Evolutionary conservation across 2,797 vertebrate species (phyloP).

Genomic region (Chrysolophus pictus): DNA sequence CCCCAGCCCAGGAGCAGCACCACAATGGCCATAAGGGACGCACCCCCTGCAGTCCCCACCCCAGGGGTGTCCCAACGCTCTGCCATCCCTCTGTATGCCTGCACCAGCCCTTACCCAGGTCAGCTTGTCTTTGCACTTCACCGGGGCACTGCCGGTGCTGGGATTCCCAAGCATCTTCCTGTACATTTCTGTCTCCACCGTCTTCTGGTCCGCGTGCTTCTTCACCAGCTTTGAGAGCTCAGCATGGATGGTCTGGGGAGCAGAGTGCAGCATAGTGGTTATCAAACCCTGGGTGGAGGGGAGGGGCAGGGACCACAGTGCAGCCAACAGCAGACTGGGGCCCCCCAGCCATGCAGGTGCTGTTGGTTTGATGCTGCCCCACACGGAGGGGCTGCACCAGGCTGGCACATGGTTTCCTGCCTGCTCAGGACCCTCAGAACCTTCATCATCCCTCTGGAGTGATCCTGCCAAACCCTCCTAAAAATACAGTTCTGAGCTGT

Average conservation of each 20-base stretch:
- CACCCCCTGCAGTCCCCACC: background rate
- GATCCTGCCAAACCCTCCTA: background rate
- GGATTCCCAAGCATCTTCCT: slow-evolving; percentile 97
- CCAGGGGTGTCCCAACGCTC: background rate
- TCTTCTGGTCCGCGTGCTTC: slow-evolving; percentile 91
- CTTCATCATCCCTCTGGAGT: background rate
- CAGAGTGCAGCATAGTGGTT: fast-evolving
- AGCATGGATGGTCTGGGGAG: slow-evolving; percentile 89
- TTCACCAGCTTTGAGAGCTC: slow-evolving; percentile 97
- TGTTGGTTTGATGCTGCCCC: background rate
- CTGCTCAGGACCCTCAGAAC: background rate
- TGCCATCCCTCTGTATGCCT: fast-evolving
- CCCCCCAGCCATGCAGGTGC: fast-evolving
- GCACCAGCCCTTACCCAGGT: slow-evolving; percentile 83
- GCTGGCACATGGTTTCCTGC: background rate
- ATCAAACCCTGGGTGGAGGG: background rate
- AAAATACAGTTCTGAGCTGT: background rate
- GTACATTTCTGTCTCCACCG: slow-evolving; percentile 93
- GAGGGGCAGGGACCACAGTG: background rate
- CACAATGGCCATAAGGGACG: fast-evolving
- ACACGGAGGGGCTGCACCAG: background rate
- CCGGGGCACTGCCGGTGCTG: background rate
- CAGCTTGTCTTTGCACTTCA: slow-evolving; percentile 81
- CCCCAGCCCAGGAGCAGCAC: fast-evolving
- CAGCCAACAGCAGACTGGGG: background rate